These are phyloP conservation scores for Polydrusus cervinus DNA, from an alignment of 2,888 invertebrate species.

Conservation along the genomic window DNA sequence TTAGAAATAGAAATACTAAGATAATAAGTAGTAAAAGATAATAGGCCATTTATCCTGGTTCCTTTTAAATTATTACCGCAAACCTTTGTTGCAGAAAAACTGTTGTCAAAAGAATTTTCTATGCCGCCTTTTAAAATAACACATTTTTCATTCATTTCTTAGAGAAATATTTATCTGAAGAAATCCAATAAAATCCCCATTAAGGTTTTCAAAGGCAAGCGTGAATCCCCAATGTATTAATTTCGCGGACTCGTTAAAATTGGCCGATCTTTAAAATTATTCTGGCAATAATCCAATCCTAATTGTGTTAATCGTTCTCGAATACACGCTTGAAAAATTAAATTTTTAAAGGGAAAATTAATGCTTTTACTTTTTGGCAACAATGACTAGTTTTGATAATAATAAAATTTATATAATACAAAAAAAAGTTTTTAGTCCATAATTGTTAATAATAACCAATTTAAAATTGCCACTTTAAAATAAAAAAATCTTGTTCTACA, in stretches of 20 bases:
- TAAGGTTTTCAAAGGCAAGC: neutral
- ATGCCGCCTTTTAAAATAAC: too few species aligned
- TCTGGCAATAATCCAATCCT: slow-evolving; percentile 42
- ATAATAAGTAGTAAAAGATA: too few species aligned
- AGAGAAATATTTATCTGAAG: neutral
- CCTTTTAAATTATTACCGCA: too few species aligned
- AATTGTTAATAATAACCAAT: too few species aligned
- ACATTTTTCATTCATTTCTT: too few species aligned
- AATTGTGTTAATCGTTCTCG: slow-evolving; percentile 41
- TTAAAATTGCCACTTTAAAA: too few species aligned
- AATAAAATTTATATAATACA: too few species aligned
- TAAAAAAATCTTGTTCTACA: too few species aligned
- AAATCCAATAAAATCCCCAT: slow-evolving; percentile 7
- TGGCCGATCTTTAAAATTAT: slow-evolving; percentile 32
- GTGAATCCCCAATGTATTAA: slow-evolving; percentile 11
- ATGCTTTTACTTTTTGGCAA: slow-evolving; percentile 10
- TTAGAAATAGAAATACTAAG: too few species aligned
- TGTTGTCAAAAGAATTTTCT: too few species aligned
- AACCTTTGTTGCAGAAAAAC: neutral
- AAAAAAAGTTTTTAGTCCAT: too few species aligned
- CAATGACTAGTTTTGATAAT: neutral
- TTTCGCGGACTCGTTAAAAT: slow-evolving; percentile 26
- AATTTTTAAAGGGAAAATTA: neutral
- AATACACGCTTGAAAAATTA: slow-evolving; percentile 32
- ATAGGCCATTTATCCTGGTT: too few species aligned